A percentile compares a stretch with the other conserved stretches of the same genome.
phyloP scores from a whole-genome alignment of 1,140 invertebrate species.

The Halictus rubicundus region DNA sequence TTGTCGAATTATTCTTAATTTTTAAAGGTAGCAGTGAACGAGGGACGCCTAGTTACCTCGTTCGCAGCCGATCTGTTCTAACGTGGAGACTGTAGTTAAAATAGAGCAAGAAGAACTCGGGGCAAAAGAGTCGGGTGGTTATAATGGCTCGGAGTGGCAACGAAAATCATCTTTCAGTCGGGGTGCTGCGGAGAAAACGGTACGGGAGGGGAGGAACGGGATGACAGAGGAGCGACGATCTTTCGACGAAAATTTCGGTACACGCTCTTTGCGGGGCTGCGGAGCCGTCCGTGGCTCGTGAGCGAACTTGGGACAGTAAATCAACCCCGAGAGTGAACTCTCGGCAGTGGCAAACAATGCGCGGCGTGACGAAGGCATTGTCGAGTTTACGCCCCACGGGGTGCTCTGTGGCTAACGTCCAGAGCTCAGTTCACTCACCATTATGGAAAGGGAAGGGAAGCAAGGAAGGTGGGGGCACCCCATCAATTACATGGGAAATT shows the following conservation, averaged over 20 bases:
- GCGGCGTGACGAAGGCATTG: constrained; percentile 77
- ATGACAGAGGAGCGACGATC: constrained; percentile 52
- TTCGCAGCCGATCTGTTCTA: no score
- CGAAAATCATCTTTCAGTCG: constrained; percentile 19
- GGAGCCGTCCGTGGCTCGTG: constrained; percentile 59
- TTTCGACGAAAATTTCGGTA: constrained; percentile 67
- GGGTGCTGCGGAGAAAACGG: background rate
- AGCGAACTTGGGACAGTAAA: constrained; percentile 68
- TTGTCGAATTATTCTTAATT: no score
- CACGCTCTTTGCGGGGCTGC: constrained; percentile 73
- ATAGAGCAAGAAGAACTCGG: background rate
- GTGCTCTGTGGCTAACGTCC: constrained; percentile 66
- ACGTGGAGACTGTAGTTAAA: background rate
- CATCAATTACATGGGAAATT: constrained; percentile 80
- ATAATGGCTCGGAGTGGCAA: background rate
- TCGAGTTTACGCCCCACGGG: constrained; percentile 77
- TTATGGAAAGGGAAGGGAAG: constrained; percentile 64
- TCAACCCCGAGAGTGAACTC: constrained; percentile 70
- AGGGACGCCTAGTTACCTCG: no score
- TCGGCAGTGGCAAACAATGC: constrained; percentile 75
- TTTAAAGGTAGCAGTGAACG: no score
- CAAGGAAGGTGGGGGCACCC: constrained; percentile 52
- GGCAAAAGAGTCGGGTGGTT: background rate
- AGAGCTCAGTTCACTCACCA: constrained; percentile 70
- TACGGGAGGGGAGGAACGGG: background rate